These are phyloP conservation scores for Characodon lateralis DNA, from an alignment of 2,797 vertebrate genomes.

Conservation along the genomic window DNA sequence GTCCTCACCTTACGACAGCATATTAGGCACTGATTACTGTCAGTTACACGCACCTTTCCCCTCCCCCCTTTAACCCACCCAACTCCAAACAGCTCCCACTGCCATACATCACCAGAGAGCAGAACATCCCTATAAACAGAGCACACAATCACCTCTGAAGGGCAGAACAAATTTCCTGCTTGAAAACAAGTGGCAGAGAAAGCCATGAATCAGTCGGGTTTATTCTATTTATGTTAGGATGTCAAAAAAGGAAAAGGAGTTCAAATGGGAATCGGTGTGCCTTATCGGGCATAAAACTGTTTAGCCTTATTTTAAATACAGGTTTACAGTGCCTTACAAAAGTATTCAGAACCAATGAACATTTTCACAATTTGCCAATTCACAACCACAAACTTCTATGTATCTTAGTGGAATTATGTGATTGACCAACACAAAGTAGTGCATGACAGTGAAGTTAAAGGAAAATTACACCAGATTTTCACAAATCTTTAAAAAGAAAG, in stretches of 20 bases:
- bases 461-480: background rate
- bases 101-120: conserved; percentile 24
- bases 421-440: background rate
- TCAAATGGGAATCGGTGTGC: no score
- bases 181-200: conserved; percentile 10
- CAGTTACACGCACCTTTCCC: background rate
- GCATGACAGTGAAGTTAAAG: background rate
- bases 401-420: background rate
- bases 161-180: conserved; percentile 27
- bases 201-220: background rate
- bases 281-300: no score
- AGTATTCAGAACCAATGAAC: no score
- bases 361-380: background rate
- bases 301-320: no score
- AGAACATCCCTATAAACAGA: conserved; percentile 25
- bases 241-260: conserved; percentile 32
- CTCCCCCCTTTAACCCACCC: conserved; percentile 11
- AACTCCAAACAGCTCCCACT: background rate
- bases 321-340: no score
- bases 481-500: background rate
- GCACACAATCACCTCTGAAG: background rate
- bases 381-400: background rate
- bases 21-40: conserved; percentile 73
- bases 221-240: conserved; percentile 10
- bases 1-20: conserved; percentile 55